Evolutionary conservation across 1,140 invertebrate species (phyloP).

Genomic region (Drosophila nannoptera): DNA sequence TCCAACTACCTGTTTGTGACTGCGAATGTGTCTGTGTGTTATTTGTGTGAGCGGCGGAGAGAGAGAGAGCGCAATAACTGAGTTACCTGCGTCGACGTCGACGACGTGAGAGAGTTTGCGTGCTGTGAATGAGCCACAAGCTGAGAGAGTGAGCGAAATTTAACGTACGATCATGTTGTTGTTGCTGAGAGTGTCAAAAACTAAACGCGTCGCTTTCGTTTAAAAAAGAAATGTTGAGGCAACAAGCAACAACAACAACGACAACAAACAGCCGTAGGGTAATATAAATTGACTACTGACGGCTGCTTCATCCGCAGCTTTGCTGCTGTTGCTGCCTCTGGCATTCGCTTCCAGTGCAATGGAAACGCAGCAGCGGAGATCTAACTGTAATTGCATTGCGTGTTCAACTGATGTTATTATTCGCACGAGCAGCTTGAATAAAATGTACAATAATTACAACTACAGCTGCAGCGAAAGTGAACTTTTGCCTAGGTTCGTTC

Average conservation of each 20-base stretch:
- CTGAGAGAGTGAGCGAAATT: slow-evolving; percentile 23
- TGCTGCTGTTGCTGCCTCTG: slow-evolving; percentile 20
- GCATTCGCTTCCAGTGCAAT: slow-evolving; percentile 48
- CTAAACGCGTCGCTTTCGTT: slow-evolving; percentile 74
- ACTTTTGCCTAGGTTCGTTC: slow-evolving; percentile 57
- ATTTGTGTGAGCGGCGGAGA: slow-evolving; percentile 11
- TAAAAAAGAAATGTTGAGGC: slow-evolving; percentile 51
- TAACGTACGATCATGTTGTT: slow-evolving; percentile 26
- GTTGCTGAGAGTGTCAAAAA: slow-evolving; percentile 53
- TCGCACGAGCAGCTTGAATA: slow-evolving; percentile 42
- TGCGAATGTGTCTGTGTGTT: slow-evolving; percentile 30
- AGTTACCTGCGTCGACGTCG: slow-evolving; percentile 54
- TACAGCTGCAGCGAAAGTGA: slow-evolving; percentile 64
- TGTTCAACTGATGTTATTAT: slow-evolving; percentile 61
- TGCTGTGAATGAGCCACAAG: background rate
- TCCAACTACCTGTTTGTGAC: slow-evolving; percentile 66
- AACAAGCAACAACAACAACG: slow-evolving; percentile 25
- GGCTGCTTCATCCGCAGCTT: slow-evolving; percentile 3
- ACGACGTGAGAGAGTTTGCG: slow-evolving; percentile 10
- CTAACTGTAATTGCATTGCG: slow-evolving; percentile 74
- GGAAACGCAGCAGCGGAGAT: slow-evolving; percentile 32
- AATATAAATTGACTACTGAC: slow-evolving; percentile 52
- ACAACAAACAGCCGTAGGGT: slow-evolving; percentile 34
- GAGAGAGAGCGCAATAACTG: slow-evolving; percentile 26
- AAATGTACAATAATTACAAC: slow-evolving; percentile 28